Base-by-base conservation (phyloP, 2,888 invertebrate species). In the Sturmia bella region DNA sequence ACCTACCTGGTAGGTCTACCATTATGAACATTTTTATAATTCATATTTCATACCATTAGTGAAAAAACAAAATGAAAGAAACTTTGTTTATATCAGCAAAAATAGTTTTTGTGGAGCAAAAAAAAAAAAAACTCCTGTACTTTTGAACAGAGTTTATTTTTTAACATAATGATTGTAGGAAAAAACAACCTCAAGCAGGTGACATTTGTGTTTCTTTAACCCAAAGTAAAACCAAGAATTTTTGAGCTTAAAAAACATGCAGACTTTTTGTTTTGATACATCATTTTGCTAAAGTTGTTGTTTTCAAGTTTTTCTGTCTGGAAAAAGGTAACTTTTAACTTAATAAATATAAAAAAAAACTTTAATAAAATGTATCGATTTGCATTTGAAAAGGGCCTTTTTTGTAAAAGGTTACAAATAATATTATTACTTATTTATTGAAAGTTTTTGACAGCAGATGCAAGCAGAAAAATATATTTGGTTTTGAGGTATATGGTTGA, bases 31-130 rank as follows among this genome's bases (percentile, higher is more conserved):
- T n/a, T n/a, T 17, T 21, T 0, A 2, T 32, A 5, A 3, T 11
- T 19, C 15, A 27, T 50, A n/a, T 64, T 57, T 66, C 48, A 21
- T 63, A 32, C 66, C 15, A 59, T 43, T 15, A 59, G 13, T 50
- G 27, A n/a, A 27, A 68, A 59, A 66, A 45, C 39, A 48, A 54
- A 21, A 59, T 56, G 54, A 41, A 12, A 17, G 19, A 59, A 72
- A 68, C 56, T 73, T 76, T 78, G 78, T 70, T 68, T 74, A 52
- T 61, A 69, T 73, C 77, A 77, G 81, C 77, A 80, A 17, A 76
- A 78, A 52, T 15, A 11, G 21, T 64, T 56, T 63, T 27, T 56
- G 1, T 17, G 2, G 15, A 12, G 2, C 0, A 54, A 12, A 32
- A 52, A 43, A 12, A 1, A 0, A 54, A 12, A 32, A 52, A 43